These are phyloP conservation scores for Prionace glauca DNA, from an alignment of 2,797 vertebrate genomes.

Conservation along the genomic window DNA sequence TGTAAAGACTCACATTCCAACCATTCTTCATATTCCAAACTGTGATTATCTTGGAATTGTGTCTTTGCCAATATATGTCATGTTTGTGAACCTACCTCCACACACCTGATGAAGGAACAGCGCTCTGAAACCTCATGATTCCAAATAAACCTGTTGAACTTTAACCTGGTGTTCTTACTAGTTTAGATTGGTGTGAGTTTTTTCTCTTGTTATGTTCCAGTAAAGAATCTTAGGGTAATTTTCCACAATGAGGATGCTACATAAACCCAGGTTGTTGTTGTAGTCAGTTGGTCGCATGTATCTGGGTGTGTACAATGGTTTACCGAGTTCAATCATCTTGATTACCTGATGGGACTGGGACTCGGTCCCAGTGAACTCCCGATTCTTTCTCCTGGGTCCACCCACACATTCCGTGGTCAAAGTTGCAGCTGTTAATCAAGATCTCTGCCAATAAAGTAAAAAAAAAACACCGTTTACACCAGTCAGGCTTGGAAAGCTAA, in stretches of 20 bases:
- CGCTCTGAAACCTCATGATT: too few relatives aligned
- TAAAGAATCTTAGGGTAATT: background rate
- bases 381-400: conserved; percentile 83
- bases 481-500: background rate
- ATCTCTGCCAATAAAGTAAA: conserved; percentile 56
- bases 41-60: too few relatives aligned
- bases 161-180: too few relatives aligned
- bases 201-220: conserved; percentile 4
- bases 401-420: conserved; percentile 84
- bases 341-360: conserved; percentile 72
- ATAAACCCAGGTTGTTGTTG: background rate
- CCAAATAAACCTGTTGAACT: too few relatives aligned
- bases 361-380: conserved; percentile 82
- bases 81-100: too few relatives aligned
- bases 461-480: background rate
- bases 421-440: conserved; percentile 81
- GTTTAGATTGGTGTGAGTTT: background rate
- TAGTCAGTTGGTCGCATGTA: background rate
- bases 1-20: too few relatives aligned
- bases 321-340: background rate
- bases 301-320: background rate
- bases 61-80: too few relatives aligned
- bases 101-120: too few relatives aligned
- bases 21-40: too few relatives aligned
- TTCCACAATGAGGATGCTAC: background rate